Evolutionary conservation across 2,113 vertebrate genomes (phyloP), one percentile per base, ranked within the genome.

Genomic region (Marmota flaviventris): DNA sequence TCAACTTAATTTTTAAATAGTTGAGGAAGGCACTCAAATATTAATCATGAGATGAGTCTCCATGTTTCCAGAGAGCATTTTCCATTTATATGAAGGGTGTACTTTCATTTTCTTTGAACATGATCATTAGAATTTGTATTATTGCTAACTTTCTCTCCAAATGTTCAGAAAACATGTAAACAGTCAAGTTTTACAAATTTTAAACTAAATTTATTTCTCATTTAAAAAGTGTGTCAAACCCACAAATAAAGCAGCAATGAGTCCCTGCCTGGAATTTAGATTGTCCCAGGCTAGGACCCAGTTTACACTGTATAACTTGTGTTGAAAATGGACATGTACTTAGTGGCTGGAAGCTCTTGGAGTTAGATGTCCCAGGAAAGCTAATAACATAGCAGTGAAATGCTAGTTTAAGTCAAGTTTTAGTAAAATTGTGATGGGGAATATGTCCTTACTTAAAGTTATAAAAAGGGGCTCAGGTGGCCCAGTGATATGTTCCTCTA

Each of bases 121-220:
- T 73, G 81, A 92, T n/a, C 48, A 85, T 83, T 85, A 94, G 14
- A 94, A 53, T 88, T 91, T 82, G 18, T 39, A 56, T 8, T 82
- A 67, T 48, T 84, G n/a, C n/a, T 88, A 82, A 82, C 12, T 63
- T 78, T 81, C 63, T 45, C n/a, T 70, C n/a, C 29, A 89, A 82
- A 93, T 89, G 61, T 91, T 93, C 34, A 91, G 37, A 94, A 95
- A 95, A 96, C n/a, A 87, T 56, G 39, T 22, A 88, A 72, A 65
- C 11, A 89, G 82, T 12, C 75, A 91, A 61, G 78, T 84, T 90
- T 79, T 94, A 86, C 34, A 87, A 88, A 94, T 88, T 20, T 85
- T 81, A 85, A 83, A 72, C 29, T 76, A 24, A 96, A 91, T 45
- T 77, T 85, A 4, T n/a, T 89, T 97, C 42, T 90, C 16, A 70